These are phyloP conservation scores for Cremastobaeus sp. DNA, from an alignment of 2,888 invertebrate species.

Conservation along the genomic window DNA sequence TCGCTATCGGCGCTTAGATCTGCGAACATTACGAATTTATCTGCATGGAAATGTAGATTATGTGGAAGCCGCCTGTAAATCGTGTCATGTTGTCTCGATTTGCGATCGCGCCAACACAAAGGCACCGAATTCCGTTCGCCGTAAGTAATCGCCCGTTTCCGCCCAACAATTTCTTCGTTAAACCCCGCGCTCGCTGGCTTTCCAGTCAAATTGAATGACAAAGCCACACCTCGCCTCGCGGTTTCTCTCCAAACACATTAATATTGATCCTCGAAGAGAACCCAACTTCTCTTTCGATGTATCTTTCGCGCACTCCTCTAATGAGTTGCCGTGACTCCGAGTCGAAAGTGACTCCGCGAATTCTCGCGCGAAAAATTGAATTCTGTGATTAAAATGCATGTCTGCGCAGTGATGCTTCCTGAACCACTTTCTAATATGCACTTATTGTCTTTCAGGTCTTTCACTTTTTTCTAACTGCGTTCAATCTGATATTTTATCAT, in stretches of 20 bases:
- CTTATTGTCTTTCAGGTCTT: too few relatives aligned
- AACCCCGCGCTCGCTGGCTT: conserved; percentile 7
- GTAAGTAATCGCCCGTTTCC: conserved; percentile 21
- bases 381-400: conserved; percentile 11
- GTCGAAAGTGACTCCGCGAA: conserved; percentile 17
- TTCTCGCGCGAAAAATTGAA: conserved; percentile 17
- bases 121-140: conserved; percentile 4
- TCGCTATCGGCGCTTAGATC: too few relatives aligned
- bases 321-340: conserved; percentile 12
- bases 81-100: conserved; percentile 4
- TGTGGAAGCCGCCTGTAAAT: too few relatives aligned
- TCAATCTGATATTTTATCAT: too few relatives aligned
- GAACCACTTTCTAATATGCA: conserved; percentile 19
- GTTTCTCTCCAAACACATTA: conserved; percentile 33
- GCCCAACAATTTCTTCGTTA: conserved; percentile 12
- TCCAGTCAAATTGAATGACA: conserved; percentile 11
- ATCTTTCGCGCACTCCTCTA: conserved; percentile 30
- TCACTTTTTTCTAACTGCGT: too few relatives aligned
- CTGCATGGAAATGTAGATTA: too few relatives aligned
- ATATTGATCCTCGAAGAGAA: conserved; percentile 29
- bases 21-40: too few relatives aligned
- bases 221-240: conserved; percentile 23
- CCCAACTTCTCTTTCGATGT: conserved; percentile 16
- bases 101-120: conserved; percentile 15
- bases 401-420: background rate